Evolutionary conservation across 30 jellyfish, hydroid and myxozoan genomes (phyloP), one percentile per base, ranked within the genome.

Genomic region (Pelagia noctiluca): DNA sequence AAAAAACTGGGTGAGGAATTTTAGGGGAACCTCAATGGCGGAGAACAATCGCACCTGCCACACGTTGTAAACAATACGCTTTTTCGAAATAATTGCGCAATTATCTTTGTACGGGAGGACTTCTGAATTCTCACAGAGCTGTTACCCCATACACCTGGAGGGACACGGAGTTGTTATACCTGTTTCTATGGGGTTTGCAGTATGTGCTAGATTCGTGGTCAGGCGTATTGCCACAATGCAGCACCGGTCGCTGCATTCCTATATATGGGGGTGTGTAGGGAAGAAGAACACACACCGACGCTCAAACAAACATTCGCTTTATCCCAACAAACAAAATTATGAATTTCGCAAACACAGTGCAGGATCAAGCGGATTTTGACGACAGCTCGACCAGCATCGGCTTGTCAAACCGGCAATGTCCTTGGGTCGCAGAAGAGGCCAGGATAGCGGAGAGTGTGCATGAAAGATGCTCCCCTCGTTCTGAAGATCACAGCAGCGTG

Each of bases 231-330:
- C 21, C 7, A 52, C 68, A 52, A 52, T 52, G 26, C 21, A 19
- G 30, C 68, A 52, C 68, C 68, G 12, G 68, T 3, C 7, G 2
- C 21, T 8, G 68, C 68, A 52, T 52, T 52, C 68, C 68, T 52
- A 52, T 52, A 52, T 52, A 52, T 52, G 68, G 30, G 26, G 68
- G 57, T 5, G 57, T 42, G 8, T 42, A 16, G n/a, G n/a, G n/a
- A n/a, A n/a, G n/a, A n/a, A n/a, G n/a, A n/a, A n/a, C n/a, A n/a
- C n/a, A n/a, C n/a, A n/a, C n/a, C n/a, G n/a, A n/a, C n/a, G n/a
- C n/a, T n/a, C n/a, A n/a, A n/a, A n/a, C n/a, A n/a, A n/a, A n/a
- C n/a, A n/a, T n/a, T n/a, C n/a, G n/a, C n/a, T n/a, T n/a, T n/a
- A n/a, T n/a, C n/a, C n/a, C n/a, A n/a, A n/a, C n/a, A n/a, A n/a